Evolutionary conservation across 2,888 invertebrate genomes (phyloP), one percentile per base, ranked within the genome.

Genomic region (Noctua comes): DNA sequence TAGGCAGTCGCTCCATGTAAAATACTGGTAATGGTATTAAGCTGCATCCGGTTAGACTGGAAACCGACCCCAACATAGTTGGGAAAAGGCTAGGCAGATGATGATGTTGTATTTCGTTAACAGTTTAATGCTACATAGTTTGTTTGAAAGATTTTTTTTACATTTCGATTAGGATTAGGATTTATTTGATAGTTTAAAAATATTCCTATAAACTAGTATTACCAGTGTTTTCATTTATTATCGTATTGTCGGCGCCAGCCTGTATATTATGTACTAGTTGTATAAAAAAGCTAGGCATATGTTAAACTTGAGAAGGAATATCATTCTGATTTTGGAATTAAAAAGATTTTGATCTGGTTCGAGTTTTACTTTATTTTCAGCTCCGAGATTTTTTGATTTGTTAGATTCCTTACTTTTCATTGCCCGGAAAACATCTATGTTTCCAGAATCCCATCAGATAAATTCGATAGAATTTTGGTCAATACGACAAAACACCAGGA

Each of bases 401-500:
- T 8, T 43, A n/a, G 7, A 16, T 43, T 24, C 24, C 16, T 2
- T 40, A 18, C 18, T 43, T 27, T 78, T 66, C 13, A 40, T 77
- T 77, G 10, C 16, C 5, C 2, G 16, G 10, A 40, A 77, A 68
- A 43, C 2, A 46, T 36, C 13, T 1, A 0, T 64, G 13, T 13
- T 71, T 59, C n/a, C 40, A 64, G n/a, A 51, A 59, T 43, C 24
- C 36, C 70, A 62, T 27, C 11, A 43, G 16, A 43, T 31, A 31
- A 70, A 64, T 68, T 43, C n/a, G 27, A 46, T 43, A 64, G 70
- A 76, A 80, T 77, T 76, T 76, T 69, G 79, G n/a, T 46, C 18
- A 78, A 76, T 87, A 71, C 71, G 21, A 80, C 54, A 73, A 69
- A 72, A 71, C 69, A 87, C 21, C 83, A 82, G 86, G 81, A 86